These are phyloP conservation scores for Galleria mellonella DNA, from an alignment of 1,140 invertebrate genomes.

Conservation along the genomic window DNA sequence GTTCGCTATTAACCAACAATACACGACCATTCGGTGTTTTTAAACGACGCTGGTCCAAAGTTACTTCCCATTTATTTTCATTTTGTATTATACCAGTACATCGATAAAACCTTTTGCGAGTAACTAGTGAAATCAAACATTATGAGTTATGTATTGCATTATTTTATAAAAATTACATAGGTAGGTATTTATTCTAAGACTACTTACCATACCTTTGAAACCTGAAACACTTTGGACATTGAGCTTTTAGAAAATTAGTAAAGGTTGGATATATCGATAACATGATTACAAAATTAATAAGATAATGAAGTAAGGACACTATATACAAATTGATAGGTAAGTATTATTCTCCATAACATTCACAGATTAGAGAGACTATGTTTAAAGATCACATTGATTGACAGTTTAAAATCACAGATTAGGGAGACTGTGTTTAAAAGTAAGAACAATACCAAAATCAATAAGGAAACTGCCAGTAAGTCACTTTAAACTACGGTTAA, in stretches of 20 bases:
- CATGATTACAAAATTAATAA: constrained; percentile 12
- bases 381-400: too few species aligned
- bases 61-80: constrained; percentile 58
- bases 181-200: background rate
- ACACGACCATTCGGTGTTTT: constrained; percentile 90
- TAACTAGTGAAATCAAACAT: constrained; percentile 24
- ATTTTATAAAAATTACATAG: background rate
- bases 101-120: constrained; percentile 52
- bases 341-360: too few species aligned
- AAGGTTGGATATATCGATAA: background rate
- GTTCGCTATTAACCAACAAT: constrained; percentile 87
- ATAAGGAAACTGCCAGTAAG: too few species aligned
- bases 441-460: too few species aligned
- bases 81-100: constrained; percentile 52
- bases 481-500: too few species aligned
- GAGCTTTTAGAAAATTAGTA: constrained; percentile 5
- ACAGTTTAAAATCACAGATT: too few species aligned
- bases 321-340: too few species aligned
- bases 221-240: constrained; percentile 10
- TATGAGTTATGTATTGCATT: background rate
- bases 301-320: too few species aligned
- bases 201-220: constrained; percentile 22
- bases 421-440: too few species aligned
- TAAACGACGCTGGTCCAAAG: constrained; percentile 81
- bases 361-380: too few species aligned